A percentile compares a stretch with the other conserved stretches of the same genome.
These are phyloP conservation scores for Cottus gobio DNA, from an alignment of 2,113 vertebrate genomes.

Conservation along the genomic window DNA sequence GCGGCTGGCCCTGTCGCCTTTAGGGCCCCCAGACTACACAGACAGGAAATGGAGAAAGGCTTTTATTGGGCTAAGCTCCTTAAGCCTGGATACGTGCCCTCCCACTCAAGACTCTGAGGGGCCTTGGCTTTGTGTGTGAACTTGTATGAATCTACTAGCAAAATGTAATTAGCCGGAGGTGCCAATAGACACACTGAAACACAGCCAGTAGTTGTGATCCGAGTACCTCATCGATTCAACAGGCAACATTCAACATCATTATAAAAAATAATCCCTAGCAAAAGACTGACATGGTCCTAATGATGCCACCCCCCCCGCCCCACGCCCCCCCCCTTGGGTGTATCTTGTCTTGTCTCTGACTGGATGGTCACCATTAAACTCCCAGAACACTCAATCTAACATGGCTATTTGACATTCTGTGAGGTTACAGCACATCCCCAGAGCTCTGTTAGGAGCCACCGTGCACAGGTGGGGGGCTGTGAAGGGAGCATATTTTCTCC, in stretches of 20 bases:
- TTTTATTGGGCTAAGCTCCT: slow-evolving; percentile 55
- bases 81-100: slow-evolving; percentile 41
- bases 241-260: slow-evolving; percentile 18
- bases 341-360: slow-evolving; percentile 14
- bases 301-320: slow-evolving; percentile 26
- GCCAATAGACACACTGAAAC: slow-evolving; percentile 34
- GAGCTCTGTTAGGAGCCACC: slow-evolving; percentile 54
- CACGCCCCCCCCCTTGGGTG: slow-evolving; percentile 17
- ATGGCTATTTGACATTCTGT: slow-evolving; percentile 67
- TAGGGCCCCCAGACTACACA: slow-evolving; percentile 10
- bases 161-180: slow-evolving; percentile 40
- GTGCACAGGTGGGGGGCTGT: slow-evolving; percentile 37
- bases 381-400: slow-evolving; percentile 22
- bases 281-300: slow-evolving; percentile 7
- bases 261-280: slow-evolving; percentile 14
- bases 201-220: slow-evolving; percentile 10
- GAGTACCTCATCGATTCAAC: slow-evolving; percentile 9
- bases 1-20: slow-evolving; percentile 21
- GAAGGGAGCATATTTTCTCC: slow-evolving; percentile 69
- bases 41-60: slow-evolving; percentile 51
- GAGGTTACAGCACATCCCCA: slow-evolving; percentile 66
- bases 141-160: slow-evolving; percentile 12
- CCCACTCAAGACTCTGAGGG: slow-evolving; percentile 33
- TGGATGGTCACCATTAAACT: slow-evolving; percentile 30
- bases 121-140: slow-evolving; percentile 28